Evolutionary conservation across 1,140 invertebrate species (phyloP).

Genomic region (Episyrphus balteatus): DNA sequence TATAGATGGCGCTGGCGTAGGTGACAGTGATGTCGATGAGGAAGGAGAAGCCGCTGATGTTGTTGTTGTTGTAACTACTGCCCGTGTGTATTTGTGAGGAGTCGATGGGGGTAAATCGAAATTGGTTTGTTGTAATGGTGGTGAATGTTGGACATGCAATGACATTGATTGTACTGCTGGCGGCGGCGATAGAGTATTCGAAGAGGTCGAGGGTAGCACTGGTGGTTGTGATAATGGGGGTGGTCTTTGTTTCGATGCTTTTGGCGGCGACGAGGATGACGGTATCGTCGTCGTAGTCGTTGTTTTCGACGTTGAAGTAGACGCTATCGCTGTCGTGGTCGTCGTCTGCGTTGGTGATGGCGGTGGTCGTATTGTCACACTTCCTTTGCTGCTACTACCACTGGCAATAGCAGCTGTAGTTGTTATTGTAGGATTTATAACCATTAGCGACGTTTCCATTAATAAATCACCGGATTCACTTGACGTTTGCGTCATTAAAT

Average conservation of each 20-base stretch:
- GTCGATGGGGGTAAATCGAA: slow-evolving; percentile 26
- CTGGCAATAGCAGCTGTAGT: not conserved
- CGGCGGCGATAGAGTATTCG: not conserved
- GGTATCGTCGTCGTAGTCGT: not conserved
- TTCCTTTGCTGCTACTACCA: not conserved
- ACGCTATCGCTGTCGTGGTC: not conserved
- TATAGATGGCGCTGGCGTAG: too few relatives aligned
- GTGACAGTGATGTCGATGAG: slow-evolving; percentile 2
- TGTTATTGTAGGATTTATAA: slow-evolving; percentile 1
- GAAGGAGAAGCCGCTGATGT: slow-evolving; percentile 2
- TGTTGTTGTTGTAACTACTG: slow-evolving; percentile 1
- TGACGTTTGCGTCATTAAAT: slow-evolving; percentile 1
- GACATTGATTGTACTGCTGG: not conserved
- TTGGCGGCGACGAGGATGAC: slow-evolving; percentile 7
- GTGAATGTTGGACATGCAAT: slow-evolving; percentile 21
- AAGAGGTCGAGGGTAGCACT: not conserved
- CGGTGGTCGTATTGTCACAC: not conserved
- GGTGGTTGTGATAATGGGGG: slow-evolving; percentile 4
- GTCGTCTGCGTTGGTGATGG: not conserved
- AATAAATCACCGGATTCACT: slow-evolving; percentile 15
- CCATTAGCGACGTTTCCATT: slow-evolving; percentile 18
- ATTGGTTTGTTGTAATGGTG: slow-evolving; percentile 14
- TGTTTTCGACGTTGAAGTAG: slow-evolving; percentile 1
- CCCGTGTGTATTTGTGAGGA: slow-evolving; percentile 25
- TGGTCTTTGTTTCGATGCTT: slow-evolving; percentile 19